These are phyloP conservation scores for Synodontis membranacea DNA, from an alignment of 2,113 vertebrate genomes.

Conservation along the genomic window DNA sequence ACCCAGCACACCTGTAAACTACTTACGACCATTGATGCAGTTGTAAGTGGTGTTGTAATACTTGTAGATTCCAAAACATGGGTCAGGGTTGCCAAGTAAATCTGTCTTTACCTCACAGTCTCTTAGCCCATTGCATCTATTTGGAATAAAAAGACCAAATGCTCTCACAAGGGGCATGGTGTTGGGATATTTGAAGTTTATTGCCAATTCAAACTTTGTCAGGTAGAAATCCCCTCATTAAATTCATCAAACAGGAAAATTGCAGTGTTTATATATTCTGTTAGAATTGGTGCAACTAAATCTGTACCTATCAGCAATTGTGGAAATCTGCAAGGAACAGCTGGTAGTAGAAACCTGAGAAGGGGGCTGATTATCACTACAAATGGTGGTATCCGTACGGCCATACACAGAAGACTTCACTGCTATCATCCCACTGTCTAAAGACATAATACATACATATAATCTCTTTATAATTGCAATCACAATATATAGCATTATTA, in stretches of 20 bases:
- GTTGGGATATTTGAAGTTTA: neutral
- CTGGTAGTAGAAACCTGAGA: neutral
- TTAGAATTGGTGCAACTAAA: neutral
- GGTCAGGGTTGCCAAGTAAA: neutral
- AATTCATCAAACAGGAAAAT: neutral
- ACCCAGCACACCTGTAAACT: neutral
- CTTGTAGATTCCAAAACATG: constrained; percentile 27
- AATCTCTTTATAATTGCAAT: no score
- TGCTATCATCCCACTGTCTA: neutral
- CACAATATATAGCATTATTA: no score
- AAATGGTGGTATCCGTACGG: neutral
- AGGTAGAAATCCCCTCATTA: no score
- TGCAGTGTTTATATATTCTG: neutral
- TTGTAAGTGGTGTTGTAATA: constrained; percentile 34
- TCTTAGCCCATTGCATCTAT: constrained; percentile 33
- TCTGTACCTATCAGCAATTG: neutral
- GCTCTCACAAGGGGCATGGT: neutral
- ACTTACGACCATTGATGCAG: constrained; percentile 19
- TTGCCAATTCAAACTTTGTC: no score
- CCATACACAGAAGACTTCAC: neutral
- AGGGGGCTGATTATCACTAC: neutral
- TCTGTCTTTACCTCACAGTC: constrained; percentile 27
- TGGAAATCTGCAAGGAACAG: neutral
- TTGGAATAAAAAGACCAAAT: neutral
- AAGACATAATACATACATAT: neutral